Evolutionary conservation across 2,888 invertebrate species (phyloP), one percentile per base, ranked within the genome.

Genomic region (Eupeodes latifasciatus): DNA sequence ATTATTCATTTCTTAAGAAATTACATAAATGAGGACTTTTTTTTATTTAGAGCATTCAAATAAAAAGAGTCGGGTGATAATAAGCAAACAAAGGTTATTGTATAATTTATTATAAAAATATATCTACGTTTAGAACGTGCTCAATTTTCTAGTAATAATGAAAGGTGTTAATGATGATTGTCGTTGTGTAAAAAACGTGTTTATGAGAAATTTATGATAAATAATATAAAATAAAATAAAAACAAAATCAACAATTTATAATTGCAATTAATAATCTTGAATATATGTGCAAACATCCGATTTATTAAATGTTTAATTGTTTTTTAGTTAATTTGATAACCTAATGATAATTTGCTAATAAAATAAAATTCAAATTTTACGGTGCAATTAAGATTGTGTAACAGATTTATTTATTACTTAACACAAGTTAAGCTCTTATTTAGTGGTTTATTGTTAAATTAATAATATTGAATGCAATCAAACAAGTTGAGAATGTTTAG

Each of bases 141-240:
- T 83, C 61, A 61, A 51, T 67, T 59, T 57, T 36, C 6, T 49
- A 64, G n/a, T 76, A 19, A 44, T 51, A 40, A 49, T 40, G 5
- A 64, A 40, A 57, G 40, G 77, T 82, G 71, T 82, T 71, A 64
- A 57, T 27, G 27, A 57, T 34, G 40, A 16, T 57, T 72, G 67
- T 44, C 49, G 12, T 49, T 4, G n/a, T 47, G 14, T 5, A 57
- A 80, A 40, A 72, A 74, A 66, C 16, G 66, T 75, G 81, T 16
- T 81, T 75, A 75, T 81, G 59, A 57, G 36, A 7, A 71, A 62
- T 76, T 81, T 76, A 77, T 71, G 69, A 49, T 71, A 64, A 82
- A 34, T 81, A 64, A 40, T 40, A 14, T 14, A 0, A 9, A 57
- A 57, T 27, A 64, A 47, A 66, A 80, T 55, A 12, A 40, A n/a